phyloP scores from a whole-genome alignment of 2,797 vertebrate species.

The Uromys caudimaculatus region DNA sequence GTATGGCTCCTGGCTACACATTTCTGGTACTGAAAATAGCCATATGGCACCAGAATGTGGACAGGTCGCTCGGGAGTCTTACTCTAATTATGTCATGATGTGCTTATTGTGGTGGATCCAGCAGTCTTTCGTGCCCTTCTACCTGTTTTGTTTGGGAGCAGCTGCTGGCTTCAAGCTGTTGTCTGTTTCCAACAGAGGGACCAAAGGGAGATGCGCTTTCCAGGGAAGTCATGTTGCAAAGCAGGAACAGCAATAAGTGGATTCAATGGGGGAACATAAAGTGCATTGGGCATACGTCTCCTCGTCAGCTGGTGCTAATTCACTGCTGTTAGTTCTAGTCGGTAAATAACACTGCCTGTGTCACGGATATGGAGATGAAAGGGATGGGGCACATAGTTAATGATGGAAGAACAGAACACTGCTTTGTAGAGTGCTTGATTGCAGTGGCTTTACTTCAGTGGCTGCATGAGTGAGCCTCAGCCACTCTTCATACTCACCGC shows the following conservation, averaged over 20 bases:
- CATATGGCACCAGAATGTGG: constrained; percentile 83
- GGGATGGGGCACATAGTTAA: constrained; percentile 63
- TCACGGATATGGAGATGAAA: constrained; percentile 74
- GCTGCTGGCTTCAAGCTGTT: constrained; percentile 87
- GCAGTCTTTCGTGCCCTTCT: constrained; percentile 82
- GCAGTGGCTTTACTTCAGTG: constrained; percentile 79
- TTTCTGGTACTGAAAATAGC: constrained; percentile 81
- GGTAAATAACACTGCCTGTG: constrained; percentile 79
- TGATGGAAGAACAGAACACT: constrained; percentile 71
- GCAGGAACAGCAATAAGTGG: constrained; percentile 77
- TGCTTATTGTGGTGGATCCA: constrained; percentile 83
- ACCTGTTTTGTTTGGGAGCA: constrained; percentile 87
- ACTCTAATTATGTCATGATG: constrained; percentile 86
- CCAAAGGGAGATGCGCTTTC: constrained; percentile 84
- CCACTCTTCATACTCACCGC: constrained; percentile 55
- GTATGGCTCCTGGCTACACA: constrained; percentile 31
- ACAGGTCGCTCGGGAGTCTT: constrained; percentile 84
- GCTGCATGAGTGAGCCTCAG: constrained; percentile 73
- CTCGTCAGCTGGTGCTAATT: constrained; percentile 83
- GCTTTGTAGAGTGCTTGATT: constrained; percentile 78
- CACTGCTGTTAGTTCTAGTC: constrained; percentile 79
- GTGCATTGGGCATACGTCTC: constrained; percentile 83
- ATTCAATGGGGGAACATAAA: constrained; percentile 78
- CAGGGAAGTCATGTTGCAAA: constrained; percentile 86
- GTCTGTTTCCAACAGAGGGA: constrained; percentile 77